phyloP scores from a whole-genome alignment of 2,113 vertebrate genomes.

The Donacobius atricapilla region DNA sequence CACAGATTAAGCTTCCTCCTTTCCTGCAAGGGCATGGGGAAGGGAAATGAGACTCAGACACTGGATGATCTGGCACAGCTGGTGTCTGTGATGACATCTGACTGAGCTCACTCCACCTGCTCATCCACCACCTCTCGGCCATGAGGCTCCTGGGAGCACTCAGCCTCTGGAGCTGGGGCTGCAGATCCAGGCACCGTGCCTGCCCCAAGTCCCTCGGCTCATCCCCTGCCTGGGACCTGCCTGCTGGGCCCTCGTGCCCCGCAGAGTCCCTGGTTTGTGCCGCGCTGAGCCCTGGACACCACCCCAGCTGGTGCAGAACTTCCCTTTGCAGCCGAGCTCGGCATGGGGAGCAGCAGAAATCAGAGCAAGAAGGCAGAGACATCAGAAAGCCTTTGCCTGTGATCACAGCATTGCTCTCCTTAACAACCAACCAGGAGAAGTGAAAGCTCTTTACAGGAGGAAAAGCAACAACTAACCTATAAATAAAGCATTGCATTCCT shows the following conservation, averaged over 20 bases:
- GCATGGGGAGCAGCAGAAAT: background rate
- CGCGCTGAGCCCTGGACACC: background rate
- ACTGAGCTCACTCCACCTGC: background rate
- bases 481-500: background rate
- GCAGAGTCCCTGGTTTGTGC: background rate
- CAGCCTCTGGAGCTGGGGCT: background rate
- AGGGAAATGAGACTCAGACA: background rate
- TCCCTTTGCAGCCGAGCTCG: background rate
- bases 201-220: background rate
- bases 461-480: background rate
- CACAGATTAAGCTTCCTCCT: background rate
- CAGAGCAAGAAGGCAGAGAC: background rate
- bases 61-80: background rate
- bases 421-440: background rate
- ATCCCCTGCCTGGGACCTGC: background rate
- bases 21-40: background rate
- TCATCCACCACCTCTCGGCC: background rate
- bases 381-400: background rate
- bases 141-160: accelerated
- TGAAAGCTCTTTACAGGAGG: background rate
- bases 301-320: background rate
- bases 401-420: background rate
- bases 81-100: background rate
- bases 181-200: accelerated
- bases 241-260: background rate